Evolutionary conservation across 2,113 vertebrate species (phyloP).

Genomic region (Brachyhypopomus gauderio): DNA sequence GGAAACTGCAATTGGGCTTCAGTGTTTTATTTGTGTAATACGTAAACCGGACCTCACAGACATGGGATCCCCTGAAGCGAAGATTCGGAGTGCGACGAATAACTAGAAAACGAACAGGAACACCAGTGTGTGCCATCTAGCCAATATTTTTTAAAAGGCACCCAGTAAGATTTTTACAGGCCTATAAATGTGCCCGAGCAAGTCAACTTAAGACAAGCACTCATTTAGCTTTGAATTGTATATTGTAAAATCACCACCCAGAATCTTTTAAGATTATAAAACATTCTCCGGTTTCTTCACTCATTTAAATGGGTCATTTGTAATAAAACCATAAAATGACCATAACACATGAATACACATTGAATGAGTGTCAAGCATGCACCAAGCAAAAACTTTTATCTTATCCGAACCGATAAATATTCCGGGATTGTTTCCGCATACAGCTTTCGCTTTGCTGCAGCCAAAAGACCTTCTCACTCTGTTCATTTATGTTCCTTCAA

Average conservation of each 20-base stretch:
- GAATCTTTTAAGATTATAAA: slow-evolving; percentile 12
- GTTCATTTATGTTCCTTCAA: not conserved
- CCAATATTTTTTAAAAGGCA: slow-evolving; percentile 2
- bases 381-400: not conserved
- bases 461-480: not conserved
- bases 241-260: slow-evolving; percentile 18
- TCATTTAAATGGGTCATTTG: not conserved
- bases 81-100: not conserved
- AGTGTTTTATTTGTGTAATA: slow-evolving; percentile 13
- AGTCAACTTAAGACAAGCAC: slow-evolving; percentile 18
- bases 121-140: slow-evolving; percentile 7
- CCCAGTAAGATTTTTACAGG: slow-evolving; percentile 39
- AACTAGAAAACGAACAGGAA: slow-evolving; percentile 21
- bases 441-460: not conserved
- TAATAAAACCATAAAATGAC: not conserved
- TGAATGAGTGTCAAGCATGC: not conserved
- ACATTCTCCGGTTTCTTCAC: slow-evolving; percentile 11
- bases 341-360: not conserved
- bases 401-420: not conserved
- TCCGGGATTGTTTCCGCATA: not conserved
- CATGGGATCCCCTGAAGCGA: not conserved
- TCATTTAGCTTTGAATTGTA: slow-evolving; percentile 35
- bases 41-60: slow-evolving; percentile 29
- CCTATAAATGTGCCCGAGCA: slow-evolving; percentile 24
- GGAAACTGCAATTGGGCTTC: slow-evolving; percentile 27